A percentile compares a stretch with the other conserved stretches of the same genome.
phyloP scores from a whole-genome alignment of 2,113 vertebrate genomes.

The Poeciliopsis retropinna region DNA sequence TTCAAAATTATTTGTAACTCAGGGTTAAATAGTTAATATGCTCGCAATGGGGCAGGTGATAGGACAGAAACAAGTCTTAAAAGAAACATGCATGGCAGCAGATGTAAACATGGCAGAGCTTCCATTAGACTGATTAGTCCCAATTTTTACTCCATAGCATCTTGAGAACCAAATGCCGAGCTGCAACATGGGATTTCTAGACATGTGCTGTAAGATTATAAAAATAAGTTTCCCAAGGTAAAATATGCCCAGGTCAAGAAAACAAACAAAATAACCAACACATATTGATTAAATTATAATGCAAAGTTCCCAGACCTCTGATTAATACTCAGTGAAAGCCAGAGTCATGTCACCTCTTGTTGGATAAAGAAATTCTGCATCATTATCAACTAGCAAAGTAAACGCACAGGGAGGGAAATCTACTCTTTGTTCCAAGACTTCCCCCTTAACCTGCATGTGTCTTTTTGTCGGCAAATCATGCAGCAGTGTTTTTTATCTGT shows the following conservation, averaged over 20 bases:
- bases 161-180: not conserved
- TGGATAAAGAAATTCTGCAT: conserved; percentile 22
- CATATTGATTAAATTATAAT: not conserved
- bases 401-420: not conserved
- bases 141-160: conserved; percentile 10
- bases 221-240: conserved; percentile 2
- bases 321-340: conserved; percentile 22
- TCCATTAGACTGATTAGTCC: not conserved
- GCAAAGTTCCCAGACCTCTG: not conserved
- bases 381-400: conserved; percentile 19
- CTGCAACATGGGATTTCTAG: not conserved
- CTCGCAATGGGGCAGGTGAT: conserved; percentile 34
- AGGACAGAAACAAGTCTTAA: conserved; percentile 14
- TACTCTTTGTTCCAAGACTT: conserved; percentile 11
- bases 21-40: conserved; percentile 58
- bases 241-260: not conserved
- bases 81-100: conserved; percentile 19
- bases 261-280: not conserved
- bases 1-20: conserved; percentile 48
- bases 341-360: conserved; percentile 3
- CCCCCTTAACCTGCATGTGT: conserved; percentile 12
- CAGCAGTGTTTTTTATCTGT: conserved; percentile 56
- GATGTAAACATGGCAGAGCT: conserved; percentile 22
- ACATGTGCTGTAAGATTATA: not conserved
- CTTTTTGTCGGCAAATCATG: conserved; percentile 33